Base-by-base conservation (phyloP, 2,113 vertebrate species). In the Prietella phreatophila region DNA sequence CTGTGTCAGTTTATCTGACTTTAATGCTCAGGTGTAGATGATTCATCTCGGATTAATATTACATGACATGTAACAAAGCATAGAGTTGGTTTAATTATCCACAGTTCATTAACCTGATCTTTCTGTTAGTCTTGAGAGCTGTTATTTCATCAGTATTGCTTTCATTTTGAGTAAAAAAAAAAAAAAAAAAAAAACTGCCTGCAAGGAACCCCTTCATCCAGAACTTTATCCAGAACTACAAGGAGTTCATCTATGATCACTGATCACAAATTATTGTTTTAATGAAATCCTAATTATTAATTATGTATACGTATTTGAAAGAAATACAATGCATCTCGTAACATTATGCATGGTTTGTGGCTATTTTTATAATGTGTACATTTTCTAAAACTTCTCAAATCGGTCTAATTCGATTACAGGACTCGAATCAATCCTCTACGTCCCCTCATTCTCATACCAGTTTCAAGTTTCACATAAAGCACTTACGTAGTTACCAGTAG, bases 401-500 rank as follows among this genome's bases (percentile, higher is more conserved):
- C 9, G 14, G 30, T 58, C 14, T 39, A 42, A 75, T 17, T 60
- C 1, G 0, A 55, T 27, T 25, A 33, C 7, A 20, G 47, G 42
- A 8, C 17, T 73, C 65, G 39, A 56, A 42, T 11, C 17, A n/a
- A 75, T 60, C 56, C 25, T 30, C 22, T 25, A 33, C 53, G 13
- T 4, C 39, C 5, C 3, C 13, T 39, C 11, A 19, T 47, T 33
- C 27, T 30, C 33, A 50, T 67, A 15, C 53, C 55, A 39, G 42
- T 47, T 47, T 47, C 25, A 83, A 36, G 58, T 27, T 30, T 47
- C 20, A 33, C 10, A 27, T 60, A 47, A 50, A 33, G 50, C 86
- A 95, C 98, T 98, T 95, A 99, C 98, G 90, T 96, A 99, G 55
- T 92, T 94, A 47, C 91, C 93, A 75, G 92, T 93, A 39, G 63